Evolutionary conservation across 2,113 vertebrate genomes (phyloP).

Genomic region (Alces alces): DNA sequence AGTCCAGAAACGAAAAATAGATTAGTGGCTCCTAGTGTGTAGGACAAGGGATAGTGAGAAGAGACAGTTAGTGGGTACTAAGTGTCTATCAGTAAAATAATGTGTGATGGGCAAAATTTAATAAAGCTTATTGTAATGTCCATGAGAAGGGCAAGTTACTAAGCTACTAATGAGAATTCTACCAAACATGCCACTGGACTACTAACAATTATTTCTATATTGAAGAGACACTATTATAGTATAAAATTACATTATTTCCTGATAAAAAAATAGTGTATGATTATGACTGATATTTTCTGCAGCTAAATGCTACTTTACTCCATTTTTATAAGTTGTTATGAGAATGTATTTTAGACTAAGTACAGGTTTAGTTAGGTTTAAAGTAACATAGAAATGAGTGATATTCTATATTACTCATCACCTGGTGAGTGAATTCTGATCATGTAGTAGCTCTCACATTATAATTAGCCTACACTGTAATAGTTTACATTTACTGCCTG

Average conservation of each 20-base stretch:
- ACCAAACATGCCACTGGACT: neutral
- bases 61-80: neutral
- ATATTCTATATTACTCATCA: neutral
- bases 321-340: neutral
- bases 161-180: neutral
- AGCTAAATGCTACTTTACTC: neutral
- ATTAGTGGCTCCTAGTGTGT: neutral
- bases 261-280: neutral
- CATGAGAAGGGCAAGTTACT: neutral
- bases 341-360: neutral
- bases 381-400: neutral
- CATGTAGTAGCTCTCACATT: neutral
- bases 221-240: neutral
- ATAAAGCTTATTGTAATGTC: neutral
- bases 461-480: neutral
- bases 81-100: neutral
- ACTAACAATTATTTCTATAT: neutral
- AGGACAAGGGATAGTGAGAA: neutral
- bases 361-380: neutral
- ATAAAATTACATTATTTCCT: neutral
- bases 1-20: neutral
- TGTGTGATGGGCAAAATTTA: neutral
- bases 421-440: neutral
- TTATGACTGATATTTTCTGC: neutral
- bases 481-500: neutral